Base-by-base conservation (phyloP, 2,888 invertebrate species). In the Volucella inanis region DNA sequence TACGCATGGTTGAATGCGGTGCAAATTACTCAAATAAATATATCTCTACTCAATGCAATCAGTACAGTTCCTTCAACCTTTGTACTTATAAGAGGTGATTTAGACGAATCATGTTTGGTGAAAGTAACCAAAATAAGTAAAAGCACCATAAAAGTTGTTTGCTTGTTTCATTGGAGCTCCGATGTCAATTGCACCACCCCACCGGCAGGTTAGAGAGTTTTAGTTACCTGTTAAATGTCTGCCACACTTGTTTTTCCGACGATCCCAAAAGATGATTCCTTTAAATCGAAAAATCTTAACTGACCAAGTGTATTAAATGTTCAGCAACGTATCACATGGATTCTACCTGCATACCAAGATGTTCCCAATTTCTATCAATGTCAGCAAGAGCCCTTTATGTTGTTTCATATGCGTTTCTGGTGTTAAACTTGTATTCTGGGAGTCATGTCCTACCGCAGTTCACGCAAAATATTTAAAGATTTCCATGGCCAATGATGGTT, bases 401-500 rank as follows among this genome's bases (percentile, higher is more conserved):
- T 99, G 98, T 90, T 98, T 98, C 89, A 94, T 97, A 18, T 99
- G 98, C 90, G 96, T 96, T 0, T 92, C 94, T 87, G 98, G 98
- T 88, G 98, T 98, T 0, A 95, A 96, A 15, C 93, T 98, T 38
- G 94, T 98, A 50, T 98, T 98, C 91, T 98, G 98, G 91, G 98
- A 98, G 90, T 96, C 95, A 11, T 99, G 98, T 88, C 98, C 98
- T 0, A 97, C 96, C 0, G 96, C 98, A 0, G 97, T 97, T 90
- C 98, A 99, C 91, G 94, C 95, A 0, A 96, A 96, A 88, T 99
- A 98, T 91, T 93, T 98, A 43, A 94, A 95, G 55, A 94, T 95
- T 55, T 93, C 94, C 38, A 94, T 94, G 0, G 95, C 95, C 88
- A 94, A 94, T 89, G 95, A 94, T 89, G 93, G 94, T 22, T 98